Evolutionary conservation across 2,888 invertebrate genomes (phyloP).

Genomic region (Lasius fuliginosus): DNA sequence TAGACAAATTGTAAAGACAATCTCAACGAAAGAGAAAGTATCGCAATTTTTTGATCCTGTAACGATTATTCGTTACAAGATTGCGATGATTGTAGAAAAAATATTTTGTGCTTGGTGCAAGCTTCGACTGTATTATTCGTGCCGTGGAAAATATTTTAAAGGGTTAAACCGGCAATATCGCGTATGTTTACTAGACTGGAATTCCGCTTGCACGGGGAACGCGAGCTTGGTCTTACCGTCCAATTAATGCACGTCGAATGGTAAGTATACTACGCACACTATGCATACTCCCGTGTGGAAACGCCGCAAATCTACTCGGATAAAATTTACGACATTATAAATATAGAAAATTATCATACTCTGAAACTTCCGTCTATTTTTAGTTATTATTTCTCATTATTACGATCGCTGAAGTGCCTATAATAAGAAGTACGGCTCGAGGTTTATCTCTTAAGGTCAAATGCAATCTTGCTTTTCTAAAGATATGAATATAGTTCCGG

Average conservation of each 20-base stretch:
- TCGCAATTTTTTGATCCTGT: neutral
- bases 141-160: conserved; percentile 70
- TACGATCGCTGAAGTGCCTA: neutral
- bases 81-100: neutral
- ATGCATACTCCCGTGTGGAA: conserved; percentile 57
- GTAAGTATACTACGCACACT: conserved; percentile 62
- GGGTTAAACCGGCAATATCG: conserved; percentile 67
- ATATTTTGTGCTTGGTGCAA: neutral
- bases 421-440: neutral
- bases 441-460: conserved; percentile 41
- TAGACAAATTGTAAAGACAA: neutral
- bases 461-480: conserved; percentile 9
- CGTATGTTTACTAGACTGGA: conserved; percentile 82
- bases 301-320: conserved; percentile 29
- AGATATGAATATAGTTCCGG: neutral
- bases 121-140: neutral
- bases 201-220: conserved; percentile 76
- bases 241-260: conserved; percentile 76
- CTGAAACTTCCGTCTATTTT: conserved; percentile 7
- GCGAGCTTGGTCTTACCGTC: conserved; percentile 68
- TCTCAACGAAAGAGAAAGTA: neutral
- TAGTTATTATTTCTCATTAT: conserved; percentile 9
- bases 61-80: neutral
- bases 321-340: conserved; percentile 27
- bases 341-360: conserved; percentile 8